Conservation (phyloP, 2,113 vertebrate genomes). For the Sciurus niger region DNA sequence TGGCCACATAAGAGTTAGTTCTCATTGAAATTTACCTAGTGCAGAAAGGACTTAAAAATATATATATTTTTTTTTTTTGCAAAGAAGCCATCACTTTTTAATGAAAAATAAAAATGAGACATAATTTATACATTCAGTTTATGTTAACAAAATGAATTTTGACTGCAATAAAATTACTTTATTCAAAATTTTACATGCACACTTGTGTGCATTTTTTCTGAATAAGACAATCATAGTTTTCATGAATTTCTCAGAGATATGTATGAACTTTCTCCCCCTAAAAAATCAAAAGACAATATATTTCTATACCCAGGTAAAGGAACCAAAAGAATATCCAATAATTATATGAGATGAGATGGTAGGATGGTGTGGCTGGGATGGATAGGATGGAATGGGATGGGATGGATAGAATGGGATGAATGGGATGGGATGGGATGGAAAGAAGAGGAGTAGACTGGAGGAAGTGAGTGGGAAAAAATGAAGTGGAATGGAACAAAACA, state of each 20-base stretch:
- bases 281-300: not conserved
- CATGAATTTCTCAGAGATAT: constrained; percentile 16
- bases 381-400: too few species aligned
- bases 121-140: not conserved
- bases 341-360: not conserved
- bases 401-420: too few species aligned
- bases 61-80: not conserved
- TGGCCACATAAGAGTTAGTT: not conserved
- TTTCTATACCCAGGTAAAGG: not conserved
- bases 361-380: too few species aligned
- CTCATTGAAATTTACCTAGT: not conserved
- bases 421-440: not conserved
- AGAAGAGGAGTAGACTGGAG: not conserved
- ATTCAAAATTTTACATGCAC: not conserved
- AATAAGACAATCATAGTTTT: not conserved
- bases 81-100: not conserved
- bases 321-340: not conserved
- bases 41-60: not conserved
- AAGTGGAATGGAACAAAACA: not conserved
- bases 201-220: not conserved
- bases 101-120: not conserved
- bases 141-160: constrained; percentile 34
- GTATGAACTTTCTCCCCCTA: not conserved
- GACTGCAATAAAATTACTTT: constrained; percentile 19
- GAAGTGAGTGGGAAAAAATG: not conserved